These are phyloP conservation scores for Lytechinus variegatus DNA, from an alignment of 35 echinoderm and acorn worm species.

Conservation along the genomic window DNA sequence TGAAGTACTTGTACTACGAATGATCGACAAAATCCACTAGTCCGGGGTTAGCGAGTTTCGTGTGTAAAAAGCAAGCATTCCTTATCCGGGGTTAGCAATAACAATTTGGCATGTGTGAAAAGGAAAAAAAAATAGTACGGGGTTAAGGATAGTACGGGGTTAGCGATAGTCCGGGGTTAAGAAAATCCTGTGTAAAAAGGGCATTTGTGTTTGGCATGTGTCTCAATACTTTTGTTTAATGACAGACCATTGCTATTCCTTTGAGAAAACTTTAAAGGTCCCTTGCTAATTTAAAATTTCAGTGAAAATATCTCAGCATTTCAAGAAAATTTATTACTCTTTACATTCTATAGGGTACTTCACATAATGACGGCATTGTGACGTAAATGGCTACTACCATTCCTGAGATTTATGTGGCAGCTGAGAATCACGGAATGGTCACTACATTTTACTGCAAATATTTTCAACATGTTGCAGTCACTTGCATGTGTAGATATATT, in stretches of 20 bases:
- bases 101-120: too few species aligned
- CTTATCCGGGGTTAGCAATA: too few species aligned
- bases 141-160: too few species aligned
- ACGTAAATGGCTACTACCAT: conserved; percentile 2
- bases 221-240: neutral
- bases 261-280: neutral
- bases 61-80: too few species aligned
- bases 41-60: too few species aligned
- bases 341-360: neutral
- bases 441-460: neutral
- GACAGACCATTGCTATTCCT: neutral
- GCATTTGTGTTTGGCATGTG: neutral
- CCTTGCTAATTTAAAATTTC: neutral
- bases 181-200: too few species aligned
- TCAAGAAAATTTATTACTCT: neutral
- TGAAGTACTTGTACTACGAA: too few species aligned
- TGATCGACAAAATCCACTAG: too few species aligned
- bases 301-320: neutral
- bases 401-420: conserved; percentile 23
- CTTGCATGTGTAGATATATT: neutral
- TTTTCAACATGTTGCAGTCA: neutral
- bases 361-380: conserved; percentile 12
- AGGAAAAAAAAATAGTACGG: too few species aligned
- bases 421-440: neutral
- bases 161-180: too few species aligned